These are phyloP conservation scores for Hypomesus transpacificus DNA, from an alignment of 2,113 vertebrate genomes.

Conservation along the genomic window DNA sequence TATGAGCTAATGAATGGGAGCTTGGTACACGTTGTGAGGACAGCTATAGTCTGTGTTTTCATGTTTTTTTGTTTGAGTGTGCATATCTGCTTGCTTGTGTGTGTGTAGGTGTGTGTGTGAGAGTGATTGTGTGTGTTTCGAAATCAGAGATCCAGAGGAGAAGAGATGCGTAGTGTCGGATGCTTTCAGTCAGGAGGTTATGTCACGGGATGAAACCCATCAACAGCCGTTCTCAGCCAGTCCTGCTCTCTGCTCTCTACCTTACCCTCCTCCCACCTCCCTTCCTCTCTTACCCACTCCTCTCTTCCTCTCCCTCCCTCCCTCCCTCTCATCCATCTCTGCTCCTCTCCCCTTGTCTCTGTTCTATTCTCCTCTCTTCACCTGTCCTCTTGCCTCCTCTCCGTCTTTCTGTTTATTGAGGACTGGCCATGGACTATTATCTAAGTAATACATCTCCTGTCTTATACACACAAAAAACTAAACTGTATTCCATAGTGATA, in stretches of 20 bases:
- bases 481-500: no score
- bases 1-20: constrained; percentile 59
- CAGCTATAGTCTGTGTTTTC: constrained; percentile 8
- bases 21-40: constrained; percentile 31
- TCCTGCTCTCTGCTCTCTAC: background rate
- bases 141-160: background rate
- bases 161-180: background rate
- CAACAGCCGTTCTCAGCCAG: background rate
- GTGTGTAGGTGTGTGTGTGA: constrained; percentile 8
- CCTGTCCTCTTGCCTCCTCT: background rate
- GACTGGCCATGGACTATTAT: background rate
- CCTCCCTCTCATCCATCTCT: background rate
- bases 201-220: constrained; percentile 7
- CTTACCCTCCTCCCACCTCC: background rate
- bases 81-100: background rate
- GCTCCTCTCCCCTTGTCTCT: background rate
- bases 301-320: background rate
- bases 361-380: background rate
- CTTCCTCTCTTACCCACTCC: background rate
- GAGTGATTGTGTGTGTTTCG: background rate
- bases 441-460: background rate
- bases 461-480: no score
- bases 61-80: constrained; percentile 21
- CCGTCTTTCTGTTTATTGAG: background rate
- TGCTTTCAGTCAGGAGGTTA: constrained; percentile 6